These are phyloP conservation scores for Montipora foliosa DNA, from an alignment of 64 coral and sea anemone genomes.

Conservation along the genomic window DNA sequence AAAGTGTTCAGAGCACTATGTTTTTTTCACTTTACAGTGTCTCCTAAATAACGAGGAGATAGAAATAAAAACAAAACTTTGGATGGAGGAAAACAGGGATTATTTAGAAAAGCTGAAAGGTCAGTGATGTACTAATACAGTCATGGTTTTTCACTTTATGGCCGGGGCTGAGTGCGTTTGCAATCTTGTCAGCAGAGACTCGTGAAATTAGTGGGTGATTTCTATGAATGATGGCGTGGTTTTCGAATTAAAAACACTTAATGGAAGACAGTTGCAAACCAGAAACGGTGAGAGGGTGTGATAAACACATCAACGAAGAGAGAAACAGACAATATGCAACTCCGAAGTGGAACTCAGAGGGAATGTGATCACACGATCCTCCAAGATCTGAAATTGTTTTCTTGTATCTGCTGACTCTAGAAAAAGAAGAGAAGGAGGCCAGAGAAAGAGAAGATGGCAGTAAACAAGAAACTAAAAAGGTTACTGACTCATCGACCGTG, in stretches of 20 bases:
- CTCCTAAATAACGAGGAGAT: conserved; percentile 89
- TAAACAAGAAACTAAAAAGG: conserved; percentile 93
- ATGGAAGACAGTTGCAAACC: too few species aligned
- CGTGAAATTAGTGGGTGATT: too few species aligned
- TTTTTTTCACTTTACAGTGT: conserved; percentile 55
- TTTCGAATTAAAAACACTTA: too few species aligned
- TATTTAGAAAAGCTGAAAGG: conserved; percentile 97
- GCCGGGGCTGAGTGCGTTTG: neutral
- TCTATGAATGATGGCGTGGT: too few species aligned
- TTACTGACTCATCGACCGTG: neutral
- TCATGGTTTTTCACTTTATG: neutral
- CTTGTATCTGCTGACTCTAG: conserved; percentile 30
- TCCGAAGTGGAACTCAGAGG: too few species aligned
- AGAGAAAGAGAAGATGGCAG: conserved; percentile 89
- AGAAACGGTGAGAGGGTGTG: too few species aligned
- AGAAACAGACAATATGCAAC: too few species aligned
- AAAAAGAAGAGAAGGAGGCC: conserved; percentile 96
- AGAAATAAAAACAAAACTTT: conserved; percentile 94
- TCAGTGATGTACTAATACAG: neutral
- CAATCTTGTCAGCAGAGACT: too few species aligned
- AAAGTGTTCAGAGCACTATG: neutral
- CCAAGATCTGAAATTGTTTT: too few species aligned
- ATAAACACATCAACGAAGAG: too few species aligned
- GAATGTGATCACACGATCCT: too few species aligned
- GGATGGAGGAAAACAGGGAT: conserved; percentile 99